Conservation (phyloP, 2,797 vertebrate genomes). For the Phataginus tricuspis region DNA sequence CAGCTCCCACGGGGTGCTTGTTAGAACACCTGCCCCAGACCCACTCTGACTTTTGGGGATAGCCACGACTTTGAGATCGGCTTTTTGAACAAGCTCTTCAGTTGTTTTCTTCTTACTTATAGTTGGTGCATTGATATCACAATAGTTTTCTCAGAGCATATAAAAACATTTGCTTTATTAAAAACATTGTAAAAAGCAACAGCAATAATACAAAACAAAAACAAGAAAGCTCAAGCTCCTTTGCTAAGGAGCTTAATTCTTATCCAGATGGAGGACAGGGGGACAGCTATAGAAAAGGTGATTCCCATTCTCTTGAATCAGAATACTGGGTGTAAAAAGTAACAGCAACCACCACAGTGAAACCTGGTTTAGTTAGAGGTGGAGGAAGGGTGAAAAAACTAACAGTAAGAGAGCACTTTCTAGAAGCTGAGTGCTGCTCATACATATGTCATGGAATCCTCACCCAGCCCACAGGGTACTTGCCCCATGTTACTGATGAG, state of each 20-base stretch:
- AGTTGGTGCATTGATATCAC: not conserved
- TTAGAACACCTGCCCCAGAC: not conserved
- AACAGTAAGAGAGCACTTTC: not conserved
- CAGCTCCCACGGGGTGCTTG: not conserved
- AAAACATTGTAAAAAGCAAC: not conserved
- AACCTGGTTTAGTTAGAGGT: not conserved
- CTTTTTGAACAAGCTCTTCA: not conserved
- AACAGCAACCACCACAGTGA: not conserved
- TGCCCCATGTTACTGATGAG: not conserved
- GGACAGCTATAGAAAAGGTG: not conserved
- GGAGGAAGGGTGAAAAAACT: not conserved
- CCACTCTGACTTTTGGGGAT: fast-evolving
- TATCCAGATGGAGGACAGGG: not conserved
- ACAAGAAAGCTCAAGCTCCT: not conserved
- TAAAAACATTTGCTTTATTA: not conserved
- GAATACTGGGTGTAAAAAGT: not conserved
- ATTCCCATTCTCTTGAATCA: not conserved
- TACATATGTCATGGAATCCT: not conserved
- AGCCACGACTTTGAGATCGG: not conserved
- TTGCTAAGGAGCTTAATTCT: not conserved
- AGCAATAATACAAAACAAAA: not conserved
- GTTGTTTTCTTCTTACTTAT: not conserved
- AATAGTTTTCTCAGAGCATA: not conserved
- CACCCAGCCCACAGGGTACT: not conserved
- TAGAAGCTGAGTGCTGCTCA: not conserved